Evolutionary conservation across 2,888 invertebrate genomes (phyloP), one percentile per base, ranked within the genome.

Genomic region (Timema cristinae): DNA sequence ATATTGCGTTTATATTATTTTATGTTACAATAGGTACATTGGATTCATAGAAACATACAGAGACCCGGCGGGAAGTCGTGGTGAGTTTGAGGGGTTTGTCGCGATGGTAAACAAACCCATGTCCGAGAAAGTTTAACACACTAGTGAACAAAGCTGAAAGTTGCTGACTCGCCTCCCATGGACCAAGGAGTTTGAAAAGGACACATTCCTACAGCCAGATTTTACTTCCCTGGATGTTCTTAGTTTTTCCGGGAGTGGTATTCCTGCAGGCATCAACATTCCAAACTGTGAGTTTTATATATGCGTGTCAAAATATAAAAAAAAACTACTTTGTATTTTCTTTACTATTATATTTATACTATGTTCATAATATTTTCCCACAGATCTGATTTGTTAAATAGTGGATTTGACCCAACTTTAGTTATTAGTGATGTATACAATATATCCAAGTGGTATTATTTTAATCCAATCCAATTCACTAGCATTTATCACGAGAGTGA

Each of bases 211-310:
- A n/a, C 87, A 91, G 74, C 98, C 98, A 0, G 98, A 98, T 82
- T 98, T 98, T 81, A 98, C 98, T 2, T 97, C 97, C 5, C 84
- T 98, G 59, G 97, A 98, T 83, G 94, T 98, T 0, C 83, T 98
- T 7, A 91, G 95, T 0, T 98, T 96, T 83, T 91, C 94, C 1
- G 93, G 94, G 10, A 94, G 95, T 79, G 95, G 94, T 15, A 94
- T 98, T 72, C 98, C 98, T 0, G 92, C 95, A 71, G 98, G 98
- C 73, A 98, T 98, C 77, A 98, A 97, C 82, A 98, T 98, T 84
- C 98, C 98, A 50, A 98, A 98, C 82, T 98, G 95, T 95, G 83
- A 86, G 91, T 80, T 32, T 32, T 16, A n/a, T 69, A n/a, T 49
- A 11, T 67, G 59, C 32, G 11, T 16, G 15, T n/a, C n/a, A n/a